Conservation (phyloP, 2,113 vertebrate species). For the Aptenodytes forsteri region DNA sequence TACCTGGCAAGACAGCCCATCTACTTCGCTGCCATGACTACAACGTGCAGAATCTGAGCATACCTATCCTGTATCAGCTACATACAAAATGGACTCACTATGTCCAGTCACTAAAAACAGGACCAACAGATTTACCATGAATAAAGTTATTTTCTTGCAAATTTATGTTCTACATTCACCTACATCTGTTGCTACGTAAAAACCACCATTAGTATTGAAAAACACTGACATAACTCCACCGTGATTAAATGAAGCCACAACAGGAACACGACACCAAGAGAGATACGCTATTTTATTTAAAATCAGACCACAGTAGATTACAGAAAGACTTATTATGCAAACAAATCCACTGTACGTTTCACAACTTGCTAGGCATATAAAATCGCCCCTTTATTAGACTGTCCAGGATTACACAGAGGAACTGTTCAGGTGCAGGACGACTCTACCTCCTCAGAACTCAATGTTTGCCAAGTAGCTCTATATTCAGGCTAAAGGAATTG, state of each 20-base stretch:
- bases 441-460: not conserved
- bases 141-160: not conserved
- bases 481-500: not conserved
- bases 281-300: slow-evolving; percentile 66
- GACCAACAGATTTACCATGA: not conserved
- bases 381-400: not conserved
- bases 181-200: not conserved
- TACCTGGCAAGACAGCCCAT: not conserved
- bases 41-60: not conserved
- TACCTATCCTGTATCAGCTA: not conserved
- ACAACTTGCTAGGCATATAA: slow-evolving; percentile 13
- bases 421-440: not conserved
- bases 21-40: rapidly evolving
- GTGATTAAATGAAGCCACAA: not conserved
- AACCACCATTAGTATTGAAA: not conserved
- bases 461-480: not conserved
- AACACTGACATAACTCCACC: not conserved
- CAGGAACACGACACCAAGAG: not conserved
- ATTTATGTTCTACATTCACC: not conserved
- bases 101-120: not conserved
- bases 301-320: slow-evolving; percentile 68
- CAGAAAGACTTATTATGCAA: slow-evolving; percentile 60
- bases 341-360: slow-evolving; percentile 61
- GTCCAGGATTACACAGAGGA: slow-evolving; percentile 18
- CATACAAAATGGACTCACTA: rapidly evolving